These are phyloP conservation scores for Phalacrocorax brasilianus DNA, from an alignment of 2,113 vertebrate species.

Conservation along the genomic window DNA sequence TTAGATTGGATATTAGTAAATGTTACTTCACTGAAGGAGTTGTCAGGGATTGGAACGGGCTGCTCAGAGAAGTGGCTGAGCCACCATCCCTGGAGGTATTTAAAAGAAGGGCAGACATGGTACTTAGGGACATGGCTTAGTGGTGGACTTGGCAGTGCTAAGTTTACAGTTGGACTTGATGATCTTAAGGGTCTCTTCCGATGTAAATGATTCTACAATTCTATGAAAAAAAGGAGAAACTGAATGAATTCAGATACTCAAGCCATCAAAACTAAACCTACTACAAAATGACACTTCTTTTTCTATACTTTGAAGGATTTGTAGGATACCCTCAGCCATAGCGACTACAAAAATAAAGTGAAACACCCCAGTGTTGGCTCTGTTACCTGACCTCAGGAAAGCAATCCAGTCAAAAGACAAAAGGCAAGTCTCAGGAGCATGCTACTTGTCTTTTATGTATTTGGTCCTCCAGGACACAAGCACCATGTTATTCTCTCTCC, in stretches of 20 bases:
- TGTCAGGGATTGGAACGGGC: neutral
- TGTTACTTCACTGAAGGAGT: no score
- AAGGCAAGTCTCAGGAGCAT: neutral
- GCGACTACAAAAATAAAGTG: neutral
- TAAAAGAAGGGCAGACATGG: neutral
- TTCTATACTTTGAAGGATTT: neutral
- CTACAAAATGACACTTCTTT: neutral
- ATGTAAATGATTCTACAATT: neutral
- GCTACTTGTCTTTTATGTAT: neutral
- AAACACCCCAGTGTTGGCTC: neutral
- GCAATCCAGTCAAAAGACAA: accelerated
- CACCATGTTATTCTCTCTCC: neutral
- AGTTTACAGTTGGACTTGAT: neutral
- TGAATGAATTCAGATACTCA: neutral
- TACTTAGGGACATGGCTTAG: neutral
- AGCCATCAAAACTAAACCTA: neutral
- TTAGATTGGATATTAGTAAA: neutral
- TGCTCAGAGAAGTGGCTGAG: neutral
- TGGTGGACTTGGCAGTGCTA: neutral
- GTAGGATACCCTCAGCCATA: neutral
- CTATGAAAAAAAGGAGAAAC: neutral
- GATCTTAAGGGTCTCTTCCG: neutral
- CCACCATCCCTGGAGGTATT: neutral
- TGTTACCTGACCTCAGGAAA: neutral
- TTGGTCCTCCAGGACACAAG: neutral